Evolutionary conservation across 2,113 vertebrate species (phyloP).

Genomic region (Chaetodon auriga): DNA sequence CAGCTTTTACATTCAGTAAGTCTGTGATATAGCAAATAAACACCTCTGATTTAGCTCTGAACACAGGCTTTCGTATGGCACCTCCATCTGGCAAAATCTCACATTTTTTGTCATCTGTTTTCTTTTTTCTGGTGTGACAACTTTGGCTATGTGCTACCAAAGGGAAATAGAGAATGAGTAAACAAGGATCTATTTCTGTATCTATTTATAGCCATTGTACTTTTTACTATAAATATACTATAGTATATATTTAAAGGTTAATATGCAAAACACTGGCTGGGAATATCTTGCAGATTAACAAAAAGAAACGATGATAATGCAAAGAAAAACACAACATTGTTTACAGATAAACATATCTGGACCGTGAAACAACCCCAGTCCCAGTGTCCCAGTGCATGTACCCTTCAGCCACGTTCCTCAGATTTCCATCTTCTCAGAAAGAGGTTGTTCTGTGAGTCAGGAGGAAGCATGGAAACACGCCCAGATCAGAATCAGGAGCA

Average conservation of each 20-base stretch:
- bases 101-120: too few species aligned
- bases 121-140: too few species aligned
- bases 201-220: neutral
- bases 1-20: too few species aligned
- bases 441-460: conserved; percentile 2
- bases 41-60: too few species aligned
- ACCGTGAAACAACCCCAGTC: conserved; percentile 3
- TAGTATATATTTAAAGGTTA: neutral
- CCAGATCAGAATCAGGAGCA: conserved; percentile 29
- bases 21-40: neutral
- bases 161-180: neutral
- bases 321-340: neutral
- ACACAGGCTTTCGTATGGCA: too few species aligned
- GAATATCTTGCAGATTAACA: neutral
- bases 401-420: conserved; percentile 39
- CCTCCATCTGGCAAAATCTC: too few species aligned
- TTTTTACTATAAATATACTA: neutral
- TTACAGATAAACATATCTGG: conserved; percentile 54
- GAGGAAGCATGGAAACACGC: conserved; percentile 45
- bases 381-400: conserved; percentile 17
- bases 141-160: neutral
- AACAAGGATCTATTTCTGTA: conserved; percentile 9
- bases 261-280: neutral
- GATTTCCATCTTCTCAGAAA: conserved; percentile 63
- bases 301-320: neutral